Evolutionary conservation across 2,888 invertebrate genomes (phyloP), one percentile per base, ranked within the genome.

Genomic region (Leptopterna dolabrata): DNA sequence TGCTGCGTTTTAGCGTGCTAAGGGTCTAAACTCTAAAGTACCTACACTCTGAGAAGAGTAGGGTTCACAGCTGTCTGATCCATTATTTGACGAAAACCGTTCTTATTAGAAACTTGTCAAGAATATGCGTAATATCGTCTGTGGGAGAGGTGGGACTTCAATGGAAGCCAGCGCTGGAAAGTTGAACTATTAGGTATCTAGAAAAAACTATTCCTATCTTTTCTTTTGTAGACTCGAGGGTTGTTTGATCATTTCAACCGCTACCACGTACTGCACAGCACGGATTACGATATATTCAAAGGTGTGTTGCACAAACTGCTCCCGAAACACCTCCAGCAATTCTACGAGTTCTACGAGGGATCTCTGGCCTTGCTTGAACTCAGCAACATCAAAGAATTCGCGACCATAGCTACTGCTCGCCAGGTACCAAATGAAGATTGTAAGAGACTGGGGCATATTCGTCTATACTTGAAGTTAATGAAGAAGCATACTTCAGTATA

Each of bases 311-410:
- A 73, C 16, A 4, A 86, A 7, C 63, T 88, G 30, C 55, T 88
- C 7, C 88, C 88, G 14, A 70, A 81, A 13, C 88, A 88, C n/a
- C 19, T 88, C 29, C 80, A 81, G 43, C 36, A 27, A 36, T n/a
- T n/a, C n/a, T n/a, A n/a, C n/a, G n/a, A n/a, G 36, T 86, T 88
- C 36, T 30, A 73, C 29, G 43, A 81, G 45, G 55, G 4, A 43
- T 70, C 63, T 24, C 27, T 45, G n/a, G 45, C 55, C 16, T 71
- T 73, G 36, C 30, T 41, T 29, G 36, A 73, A 19, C 55, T 51
- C 24, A 63, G 43, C n/a, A 11, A 27, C 27, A 30, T 86, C 27
- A 70, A 73, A 30, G 63, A 16, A 43, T 78, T 30, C 27, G 71
- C 85, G 6, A 73, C 88, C 63, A 45, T 80, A 6, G 36, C 88